Percentiles rank a stretch among this genome's conserved stretches.
phyloP scores from a whole-genome alignment of 2,113 vertebrate species.

The Riparia riparia region DNA sequence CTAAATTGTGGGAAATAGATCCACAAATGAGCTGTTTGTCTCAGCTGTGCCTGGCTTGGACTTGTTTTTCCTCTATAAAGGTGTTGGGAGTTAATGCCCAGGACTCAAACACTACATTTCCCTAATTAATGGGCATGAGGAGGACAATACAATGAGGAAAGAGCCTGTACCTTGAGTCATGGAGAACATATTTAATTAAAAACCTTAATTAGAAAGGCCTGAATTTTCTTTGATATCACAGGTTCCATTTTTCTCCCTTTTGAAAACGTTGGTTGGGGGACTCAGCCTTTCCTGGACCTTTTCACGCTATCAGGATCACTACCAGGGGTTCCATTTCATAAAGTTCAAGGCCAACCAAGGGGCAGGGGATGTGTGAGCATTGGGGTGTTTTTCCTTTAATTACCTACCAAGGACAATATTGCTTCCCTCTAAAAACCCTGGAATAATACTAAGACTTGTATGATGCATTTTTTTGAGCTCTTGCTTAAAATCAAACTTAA shows the following conservation, averaged over 20 bases:
- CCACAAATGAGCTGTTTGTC: background rate
- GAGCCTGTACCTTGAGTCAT: background rate
- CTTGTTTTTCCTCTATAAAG: background rate
- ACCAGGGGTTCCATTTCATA: accelerated
- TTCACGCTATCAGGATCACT: background rate
- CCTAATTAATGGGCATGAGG: background rate
- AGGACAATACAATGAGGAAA: background rate
- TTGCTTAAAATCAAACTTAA: background rate
- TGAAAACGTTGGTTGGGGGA: background rate
- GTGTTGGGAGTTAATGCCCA: background rate
- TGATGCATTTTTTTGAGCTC: background rate
- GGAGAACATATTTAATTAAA: background rate
- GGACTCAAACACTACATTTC: background rate
- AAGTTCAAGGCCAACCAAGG: background rate
- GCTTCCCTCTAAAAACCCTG: background rate
- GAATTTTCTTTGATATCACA: background rate
- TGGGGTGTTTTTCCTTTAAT: background rate
- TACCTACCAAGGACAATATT: background rate
- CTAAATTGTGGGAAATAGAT: background rate
- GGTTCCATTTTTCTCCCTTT: background rate
- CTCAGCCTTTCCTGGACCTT: background rate
- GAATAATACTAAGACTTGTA: background rate
- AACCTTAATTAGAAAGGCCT: background rate
- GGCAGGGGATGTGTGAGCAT: background rate
- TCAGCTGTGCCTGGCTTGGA: background rate